Evolutionary conservation across 2,888 invertebrate species (phyloP).

Genomic region (Slavum lentiscoides): DNA sequence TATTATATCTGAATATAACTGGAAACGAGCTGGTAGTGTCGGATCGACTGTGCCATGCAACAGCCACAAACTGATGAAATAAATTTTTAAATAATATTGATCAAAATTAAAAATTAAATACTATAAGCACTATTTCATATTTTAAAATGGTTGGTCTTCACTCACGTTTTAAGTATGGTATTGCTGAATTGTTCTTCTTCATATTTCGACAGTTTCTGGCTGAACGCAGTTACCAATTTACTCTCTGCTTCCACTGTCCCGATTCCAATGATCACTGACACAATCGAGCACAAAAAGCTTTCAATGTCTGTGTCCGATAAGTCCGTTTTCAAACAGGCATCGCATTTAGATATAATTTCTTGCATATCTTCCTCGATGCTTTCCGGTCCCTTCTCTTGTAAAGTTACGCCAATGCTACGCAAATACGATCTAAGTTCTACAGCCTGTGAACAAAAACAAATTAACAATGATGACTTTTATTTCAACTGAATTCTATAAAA

Average conservation of each 20-base stretch:
- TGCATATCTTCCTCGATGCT: conserved; percentile 91
- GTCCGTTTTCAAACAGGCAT: conserved; percentile 82
- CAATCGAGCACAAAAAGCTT: conserved; percentile 91
- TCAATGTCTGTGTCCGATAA: conserved; percentile 86
- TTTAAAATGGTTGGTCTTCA: background rate
- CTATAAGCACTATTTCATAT: background rate
- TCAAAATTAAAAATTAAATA: conserved; percentile 56
- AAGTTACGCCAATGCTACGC: conserved; percentile 91
- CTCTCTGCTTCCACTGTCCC: conserved; percentile 58
- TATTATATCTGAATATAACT: conserved; percentile 89
- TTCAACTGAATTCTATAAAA: background rate
- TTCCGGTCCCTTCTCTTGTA: conserved; percentile 86
- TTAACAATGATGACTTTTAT: background rate
- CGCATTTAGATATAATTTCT: conserved; percentile 92
- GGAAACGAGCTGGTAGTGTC: conserved; percentile 81
- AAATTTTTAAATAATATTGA: no score
- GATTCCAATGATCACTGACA: conserved; percentile 90
- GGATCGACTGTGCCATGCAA: conserved; percentile 89
- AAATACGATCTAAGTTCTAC: conserved; percentile 87
- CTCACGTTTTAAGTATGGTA: conserved; percentile 36
- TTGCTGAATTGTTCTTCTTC: conserved; percentile 40
- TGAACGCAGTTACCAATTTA: conserved; percentile 34
- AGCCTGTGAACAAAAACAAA: conserved; percentile 64
- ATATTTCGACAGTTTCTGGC: conserved; percentile 34
- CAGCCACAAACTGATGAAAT: conserved; percentile 73